Evolutionary conservation across 2,113 vertebrate species (phyloP).

Genomic region (Camarhynchus parvulus): DNA sequence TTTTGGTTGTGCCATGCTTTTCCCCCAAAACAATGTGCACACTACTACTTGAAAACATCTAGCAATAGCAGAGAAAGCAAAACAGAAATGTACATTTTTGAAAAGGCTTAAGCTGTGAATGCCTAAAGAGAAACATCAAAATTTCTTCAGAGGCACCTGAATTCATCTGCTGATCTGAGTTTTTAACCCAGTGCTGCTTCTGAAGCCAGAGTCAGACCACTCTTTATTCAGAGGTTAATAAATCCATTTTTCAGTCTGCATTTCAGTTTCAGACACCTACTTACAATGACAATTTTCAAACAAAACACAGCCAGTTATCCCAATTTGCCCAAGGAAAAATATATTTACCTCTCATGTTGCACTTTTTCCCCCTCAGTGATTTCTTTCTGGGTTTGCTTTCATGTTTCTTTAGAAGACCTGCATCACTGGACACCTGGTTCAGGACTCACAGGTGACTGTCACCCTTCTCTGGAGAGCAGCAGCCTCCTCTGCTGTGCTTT

Average conservation of each 20-base stretch:
- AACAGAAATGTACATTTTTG: not conserved
- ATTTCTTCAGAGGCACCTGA: not conserved
- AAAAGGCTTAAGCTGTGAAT: not conserved
- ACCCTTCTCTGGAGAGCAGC: not conserved
- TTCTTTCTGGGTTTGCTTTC: not conserved
- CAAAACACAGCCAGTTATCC: not conserved
- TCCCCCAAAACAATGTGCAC: not conserved
- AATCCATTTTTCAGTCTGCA: not conserved
- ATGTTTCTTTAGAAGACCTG: not conserved
- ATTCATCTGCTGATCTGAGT: not conserved
- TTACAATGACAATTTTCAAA: not conserved
- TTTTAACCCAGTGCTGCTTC: not conserved
- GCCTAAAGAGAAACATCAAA: not conserved
- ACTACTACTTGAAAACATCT: not conserved
- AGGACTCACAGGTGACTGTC: not conserved
- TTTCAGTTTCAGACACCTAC: not conserved
- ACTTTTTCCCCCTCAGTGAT: not conserved
- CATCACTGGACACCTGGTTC: not conserved
- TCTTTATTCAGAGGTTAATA: not conserved
- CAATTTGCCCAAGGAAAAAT: not conserved
- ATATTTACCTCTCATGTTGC: conserved; percentile 26
- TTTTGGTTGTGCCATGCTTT: not conserved
- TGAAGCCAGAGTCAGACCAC: not conserved
- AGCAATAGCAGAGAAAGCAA: not conserved
- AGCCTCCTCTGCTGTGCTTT: not conserved